Base-by-base conservation (phyloP, 1,140 invertebrate genomes). In the Atta cephalotes region DNA sequence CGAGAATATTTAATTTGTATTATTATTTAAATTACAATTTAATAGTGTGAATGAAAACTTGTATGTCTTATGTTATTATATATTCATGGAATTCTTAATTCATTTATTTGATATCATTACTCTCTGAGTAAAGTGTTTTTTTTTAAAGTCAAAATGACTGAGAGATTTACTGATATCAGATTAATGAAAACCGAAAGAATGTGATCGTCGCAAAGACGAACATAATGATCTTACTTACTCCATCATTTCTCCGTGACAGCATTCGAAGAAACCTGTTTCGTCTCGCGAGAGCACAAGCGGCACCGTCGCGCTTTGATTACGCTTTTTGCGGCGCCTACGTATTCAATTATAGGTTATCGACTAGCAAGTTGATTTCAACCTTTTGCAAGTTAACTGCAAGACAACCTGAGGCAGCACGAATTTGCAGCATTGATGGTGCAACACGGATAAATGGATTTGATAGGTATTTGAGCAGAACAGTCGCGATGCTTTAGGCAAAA, bases 221-320 rank as follows among this genome's bases (percentile, higher is more conserved):
- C 12, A 45, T 71, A 60, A 89, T 12, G 84, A 87, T 81, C 71
- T 84, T 16, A 7, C 39, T 3, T 25, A 56, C 68, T 65, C 18
- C 80, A 25, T 74, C 80, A 84, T 51, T 72, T 58, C 16, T 76
- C 65, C 65, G 25, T 63, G 70, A 68, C 80, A 87, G 60, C 45
- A 31, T 53, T 58, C 49, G 86, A 87, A 89, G 66, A 84, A 89
- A 58, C 78, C 53, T 63, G 76, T 77, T 82, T 63, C 71, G 35
- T 49, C 56, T 60, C 39, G 68, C 25, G 39, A 82, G 65, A 70
- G 51, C 21, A 56, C 58, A 49, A 70, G 85, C 79, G 31, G 70
- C 39, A 62, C 31, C 71, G 53, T 82, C 77, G 51, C 56, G 14
- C 77, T 56, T 39, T 62, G 70, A 82, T 89, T 82, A 82, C 28